phyloP scores from a whole-genome alignment of 2,888 invertebrate genomes.

The Troilus luridus region DNA sequence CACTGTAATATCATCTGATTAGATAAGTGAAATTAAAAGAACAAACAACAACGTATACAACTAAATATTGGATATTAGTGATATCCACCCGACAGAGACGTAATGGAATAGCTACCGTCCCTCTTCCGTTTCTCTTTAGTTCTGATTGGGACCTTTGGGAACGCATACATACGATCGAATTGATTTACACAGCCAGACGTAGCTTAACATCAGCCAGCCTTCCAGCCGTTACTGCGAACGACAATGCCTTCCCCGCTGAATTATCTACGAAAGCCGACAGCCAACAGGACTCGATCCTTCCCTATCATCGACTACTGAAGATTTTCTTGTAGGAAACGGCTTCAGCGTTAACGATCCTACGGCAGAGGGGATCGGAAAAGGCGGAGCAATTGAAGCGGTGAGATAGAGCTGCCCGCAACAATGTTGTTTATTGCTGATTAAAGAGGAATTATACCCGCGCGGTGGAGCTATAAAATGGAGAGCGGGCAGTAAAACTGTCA shows the following conservation, averaged over 20 bases:
- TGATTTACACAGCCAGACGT: background rate
- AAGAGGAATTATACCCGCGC: conserved; percentile 60
- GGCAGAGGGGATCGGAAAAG: background rate
- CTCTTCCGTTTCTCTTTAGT: too few relatives aligned
- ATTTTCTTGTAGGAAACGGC: conserved; percentile 7
- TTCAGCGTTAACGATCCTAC: background rate
- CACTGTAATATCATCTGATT: too few relatives aligned
- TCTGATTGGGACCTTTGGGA: background rate
- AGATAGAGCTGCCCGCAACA: conserved; percentile 53
- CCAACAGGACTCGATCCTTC: background rate
- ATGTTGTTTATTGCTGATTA: conserved; percentile 62
- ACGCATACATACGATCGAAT: background rate
- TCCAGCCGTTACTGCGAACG: background rate
- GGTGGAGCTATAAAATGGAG: conserved; percentile 49
- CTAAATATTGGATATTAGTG: too few relatives aligned
- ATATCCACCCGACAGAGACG: too few relatives aligned
- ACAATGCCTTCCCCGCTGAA: background rate
- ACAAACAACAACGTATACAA: too few relatives aligned
- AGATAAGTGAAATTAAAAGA: too few relatives aligned
- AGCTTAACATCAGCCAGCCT: background rate
- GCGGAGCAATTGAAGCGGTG: background rate
- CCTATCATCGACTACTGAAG: background rate
- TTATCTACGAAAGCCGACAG: background rate
- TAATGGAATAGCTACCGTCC: too few relatives aligned
- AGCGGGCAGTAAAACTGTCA: conserved; percentile 60